Evolutionary conservation across 1,140 invertebrate genomes (phyloP).

Genomic region (Penaeus vannamei): DNA sequence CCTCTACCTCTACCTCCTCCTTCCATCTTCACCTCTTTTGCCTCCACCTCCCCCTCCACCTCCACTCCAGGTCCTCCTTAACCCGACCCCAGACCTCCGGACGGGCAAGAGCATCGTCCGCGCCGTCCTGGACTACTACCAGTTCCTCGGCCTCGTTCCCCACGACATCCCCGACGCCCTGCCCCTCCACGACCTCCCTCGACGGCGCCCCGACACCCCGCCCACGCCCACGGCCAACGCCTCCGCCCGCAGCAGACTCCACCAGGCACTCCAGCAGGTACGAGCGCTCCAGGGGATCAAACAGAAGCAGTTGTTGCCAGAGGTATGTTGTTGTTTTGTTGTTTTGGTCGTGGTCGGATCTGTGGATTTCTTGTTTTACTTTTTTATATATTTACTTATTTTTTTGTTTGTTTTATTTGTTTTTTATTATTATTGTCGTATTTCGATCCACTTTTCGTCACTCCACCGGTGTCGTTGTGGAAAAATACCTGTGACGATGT

Average conservation of each 20-base stretch:
- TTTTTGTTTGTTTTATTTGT: no score
- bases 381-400: no score
- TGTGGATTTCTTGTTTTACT: no score
- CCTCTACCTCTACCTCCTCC: no score
- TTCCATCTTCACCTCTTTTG: no score
- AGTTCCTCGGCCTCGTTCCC: constrained; percentile 54
- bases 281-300: not conserved
- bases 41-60: not conserved
- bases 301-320: no score
- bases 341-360: no score
- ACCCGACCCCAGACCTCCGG: constrained; percentile 23
- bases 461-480: no score
- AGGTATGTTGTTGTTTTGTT: no score
- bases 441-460: no score
- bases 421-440: no score
- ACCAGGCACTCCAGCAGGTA: not conserved
- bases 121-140: constrained; percentile 57
- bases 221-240: constrained; percentile 36
- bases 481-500: no score
- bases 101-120: constrained; percentile 40
- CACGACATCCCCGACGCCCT: constrained; percentile 40
- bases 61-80: not conserved
- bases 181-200: constrained; percentile 57
- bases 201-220: constrained; percentile 44
- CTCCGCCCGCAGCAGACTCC: not conserved